Evolutionary conservation across 2,888 invertebrate species (phyloP), one percentile per base, ranked within the genome.

Genomic region (Muscina levida): DNA sequence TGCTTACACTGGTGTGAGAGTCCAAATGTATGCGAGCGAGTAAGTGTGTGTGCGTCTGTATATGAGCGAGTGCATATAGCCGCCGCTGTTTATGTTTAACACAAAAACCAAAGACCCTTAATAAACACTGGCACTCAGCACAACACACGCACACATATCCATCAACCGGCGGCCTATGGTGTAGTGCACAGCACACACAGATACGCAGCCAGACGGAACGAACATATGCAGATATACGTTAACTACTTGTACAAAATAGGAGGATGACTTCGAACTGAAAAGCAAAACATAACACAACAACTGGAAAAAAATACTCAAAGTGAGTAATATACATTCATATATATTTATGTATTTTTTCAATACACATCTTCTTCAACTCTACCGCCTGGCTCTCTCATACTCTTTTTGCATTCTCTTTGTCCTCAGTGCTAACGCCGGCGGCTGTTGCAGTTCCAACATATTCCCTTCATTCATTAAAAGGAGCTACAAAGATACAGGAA

Each of bases 61-160:
- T 56, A 6, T 37, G 56, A 62, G 15, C 62, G 46, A 37, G 42
- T 65, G 51, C 59, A 44, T 57, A 31, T 31, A 10, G 2, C 26
- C 56, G 22, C n/a, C n/a, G 11, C 65, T 42, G 19, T 72, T 31
- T 31, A 72, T 59, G 39, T 59, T 59, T 17, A 1, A 59, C 31
- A 19, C 8, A n/a, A n/a, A 17, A 66, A 48, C 44, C 46, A 24
- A 74, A 81, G 77, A 78, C 81, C 81, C 77, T 81, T 81, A 46
- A 72, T 59, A 59, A 42, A 72, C 15, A 51, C n/a, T n/a, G n/a
- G n/a, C 67, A 56, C 71, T 46, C 62, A 68, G 15, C 48, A 26
- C 51, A 53, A 44, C 37, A 62, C 39, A 62, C 62, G 59, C 72
- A 42, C 15, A 42, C 46, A 31, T 15, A n/a, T n/a, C 31, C 31